Percentiles rank a stretch among this genome's conserved stretches.
Conservation (phyloP, 2,888 invertebrate genomes). For the Drosophila barbarae region DNA sequence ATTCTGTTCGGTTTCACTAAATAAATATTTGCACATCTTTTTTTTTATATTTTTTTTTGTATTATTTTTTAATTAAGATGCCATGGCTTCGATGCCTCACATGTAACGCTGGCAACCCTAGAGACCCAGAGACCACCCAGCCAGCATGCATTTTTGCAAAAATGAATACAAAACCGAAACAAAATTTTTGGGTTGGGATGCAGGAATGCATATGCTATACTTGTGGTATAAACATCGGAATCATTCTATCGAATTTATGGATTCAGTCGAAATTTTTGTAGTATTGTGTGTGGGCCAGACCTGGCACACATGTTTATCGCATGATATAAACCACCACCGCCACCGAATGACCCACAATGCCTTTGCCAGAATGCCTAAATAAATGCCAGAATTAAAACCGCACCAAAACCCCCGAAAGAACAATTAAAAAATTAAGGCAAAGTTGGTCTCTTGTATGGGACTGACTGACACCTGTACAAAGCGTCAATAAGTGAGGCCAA, state of each 20-base stretch:
- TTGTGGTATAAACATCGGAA: slow-evolving; percentile 29
- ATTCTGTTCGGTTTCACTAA: slow-evolving; percentile 28
- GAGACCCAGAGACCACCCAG: neutral
- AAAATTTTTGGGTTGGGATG: slow-evolving; percentile 19
- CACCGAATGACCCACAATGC: slow-evolving; percentile 11
- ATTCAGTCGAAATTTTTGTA: slow-evolving; percentile 30
- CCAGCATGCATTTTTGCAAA: slow-evolving; percentile 15
- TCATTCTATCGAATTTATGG: slow-evolving; percentile 27
- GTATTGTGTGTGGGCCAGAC: slow-evolving; percentile 15
- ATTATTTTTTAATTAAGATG: slow-evolving; percentile 31
- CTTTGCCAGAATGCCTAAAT: slow-evolving; percentile 18
- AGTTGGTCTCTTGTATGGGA: slow-evolving; percentile 16
- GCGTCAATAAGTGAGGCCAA: slow-evolving; percentile 41
- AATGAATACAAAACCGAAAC: slow-evolving; percentile 16
- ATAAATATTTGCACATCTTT: slow-evolving; percentile 56
- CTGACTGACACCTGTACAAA: slow-evolving; percentile 42
- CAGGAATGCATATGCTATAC: slow-evolving; percentile 36
- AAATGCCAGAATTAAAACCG: slow-evolving; percentile 30
- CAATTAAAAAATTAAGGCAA: slow-evolving; percentile 2
- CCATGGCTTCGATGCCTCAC: slow-evolving; percentile 4
- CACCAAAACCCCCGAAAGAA: slow-evolving; percentile 6
- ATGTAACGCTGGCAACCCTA: slow-evolving; percentile 27
- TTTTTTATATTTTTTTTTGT: neutral
- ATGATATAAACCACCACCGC: slow-evolving; percentile 28
- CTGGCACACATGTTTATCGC: slow-evolving; percentile 37